Percentiles rank a stretch among this genome's conserved stretches.
Evolutionary conservation across 2,113 vertebrate genomes (phyloP).

Genomic region (Platichthys flesus): DNA sequence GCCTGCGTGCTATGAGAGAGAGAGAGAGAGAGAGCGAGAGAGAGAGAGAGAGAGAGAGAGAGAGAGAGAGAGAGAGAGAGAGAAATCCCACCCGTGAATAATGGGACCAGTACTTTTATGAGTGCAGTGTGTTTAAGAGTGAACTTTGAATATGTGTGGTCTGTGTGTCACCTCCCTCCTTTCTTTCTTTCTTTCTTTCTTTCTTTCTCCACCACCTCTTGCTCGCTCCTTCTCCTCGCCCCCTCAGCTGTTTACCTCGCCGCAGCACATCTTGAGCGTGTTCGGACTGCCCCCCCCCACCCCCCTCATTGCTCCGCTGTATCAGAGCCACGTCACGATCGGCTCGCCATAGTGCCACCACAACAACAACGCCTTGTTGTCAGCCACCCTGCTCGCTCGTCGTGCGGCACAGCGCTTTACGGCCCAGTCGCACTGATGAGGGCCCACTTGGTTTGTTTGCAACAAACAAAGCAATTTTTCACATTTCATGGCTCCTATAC

Average conservation of each 20-base stretch:
- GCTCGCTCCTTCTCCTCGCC: not conserved
- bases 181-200: not conserved
- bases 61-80: constrained; percentile 6
- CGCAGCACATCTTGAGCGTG: constrained; percentile 58
- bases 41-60: not conserved
- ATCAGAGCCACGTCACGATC: constrained; percentile 61
- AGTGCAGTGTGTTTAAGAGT: constrained; percentile 74
- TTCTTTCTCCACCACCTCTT: not conserved
- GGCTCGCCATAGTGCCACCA: constrained; percentile 19
- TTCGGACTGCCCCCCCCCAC: constrained; percentile 62
- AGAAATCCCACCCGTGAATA: constrained; percentile 81
- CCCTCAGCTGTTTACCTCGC: constrained; percentile 70
- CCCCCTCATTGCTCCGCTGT: constrained; percentile 44
- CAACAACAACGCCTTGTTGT: constrained; percentile 57
- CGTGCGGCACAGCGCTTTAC: constrained; percentile 32
- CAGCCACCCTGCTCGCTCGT: constrained; percentile 23
- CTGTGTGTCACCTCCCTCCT: constrained; percentile 64
- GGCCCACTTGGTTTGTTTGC: constrained; percentile 48
- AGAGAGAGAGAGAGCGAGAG: not conserved
- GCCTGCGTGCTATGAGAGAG: constrained; percentile 48
- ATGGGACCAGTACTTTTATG: constrained; percentile 79
- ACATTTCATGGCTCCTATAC: constrained; percentile 38
- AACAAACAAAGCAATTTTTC: constrained; percentile 59
- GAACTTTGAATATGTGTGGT: constrained; percentile 84
- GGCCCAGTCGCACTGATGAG: constrained; percentile 38